Base-by-base conservation (phyloP, 2,113 vertebrate species). In the Tragelaphus buxtoni region DNA sequence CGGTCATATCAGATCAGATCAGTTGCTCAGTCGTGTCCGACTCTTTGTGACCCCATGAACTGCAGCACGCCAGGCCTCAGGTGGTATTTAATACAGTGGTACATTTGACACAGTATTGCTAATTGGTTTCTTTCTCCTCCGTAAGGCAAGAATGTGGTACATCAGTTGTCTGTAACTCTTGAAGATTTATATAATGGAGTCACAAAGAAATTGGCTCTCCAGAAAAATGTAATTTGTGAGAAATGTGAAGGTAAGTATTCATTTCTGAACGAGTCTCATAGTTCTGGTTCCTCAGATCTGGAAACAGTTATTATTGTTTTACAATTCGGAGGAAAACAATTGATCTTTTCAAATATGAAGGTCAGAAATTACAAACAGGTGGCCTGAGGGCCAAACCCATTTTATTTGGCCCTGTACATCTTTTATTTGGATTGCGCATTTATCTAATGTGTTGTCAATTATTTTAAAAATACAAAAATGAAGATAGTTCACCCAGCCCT, bases 211-310 rank as follows among this genome's bases (percentile, higher is more conserved):
- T 98, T 99, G 83, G 99, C 99, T n/a, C 99, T 99, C 91, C 99
- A 99, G 97, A 99, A 99, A 98, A 99, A 99, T 45, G 96, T 99
- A 0, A 99, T 99, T 98, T 99, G 99, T 98, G 99, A 99, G 82
- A 99, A 99, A 98, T 99, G 99, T 98, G 99, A 99, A 93, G 99
- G 99, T 99, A 99, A 88, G 98, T 24, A 35, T 35, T 61, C 81
- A 51, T 63, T 89, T 95, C 22, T 17, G 7, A 91, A 18, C 35
- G 47, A 79, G 4, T 87, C 32, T 82, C 56, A 28, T 9, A 30
- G 42, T n/a, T 86, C 56, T 86, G 56, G 69, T 53, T 20, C 55
- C 32, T 94, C 53, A n/a, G 26, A 83, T 88, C 60, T 53, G 12
- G 32, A 69, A 92, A 61, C 35, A 45, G 9, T 51, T 42, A 18